Evolutionary conservation across 2,888 invertebrate genomes (phyloP).

Genomic region (Hydrotaea cyrtoneurina): DNA sequence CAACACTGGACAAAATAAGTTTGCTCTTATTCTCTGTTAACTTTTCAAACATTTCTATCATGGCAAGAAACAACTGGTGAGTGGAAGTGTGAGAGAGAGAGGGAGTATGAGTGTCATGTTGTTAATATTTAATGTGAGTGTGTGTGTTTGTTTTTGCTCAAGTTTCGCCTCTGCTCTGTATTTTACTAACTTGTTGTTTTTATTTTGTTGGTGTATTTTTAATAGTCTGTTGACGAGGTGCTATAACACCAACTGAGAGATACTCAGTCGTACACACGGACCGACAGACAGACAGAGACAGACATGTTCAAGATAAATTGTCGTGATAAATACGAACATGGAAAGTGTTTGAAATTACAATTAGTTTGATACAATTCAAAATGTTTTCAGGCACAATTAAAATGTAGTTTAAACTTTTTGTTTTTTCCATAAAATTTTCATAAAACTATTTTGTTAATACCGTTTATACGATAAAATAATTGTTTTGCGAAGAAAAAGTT

Average conservation of each 20-base stretch:
- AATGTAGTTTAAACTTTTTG: constrained; percentile 16
- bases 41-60: background rate
- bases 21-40: background rate
- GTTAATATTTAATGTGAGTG: constrained; percentile 10
- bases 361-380: constrained; percentile 52
- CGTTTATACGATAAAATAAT: background rate
- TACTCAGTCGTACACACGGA: background rate
- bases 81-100: background rate
- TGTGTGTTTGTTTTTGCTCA: constrained; percentile 49
- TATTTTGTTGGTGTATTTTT: constrained; percentile 37
- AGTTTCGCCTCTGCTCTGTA: constrained; percentile 45
- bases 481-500: background rate
- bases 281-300: background rate
- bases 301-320: constrained; percentile 56
- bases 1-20: background rate
- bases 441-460: background rate
- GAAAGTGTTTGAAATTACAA: constrained; percentile 56
- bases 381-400: constrained; percentile 35
- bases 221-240: constrained; percentile 67
- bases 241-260: constrained; percentile 44
- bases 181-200: background rate
- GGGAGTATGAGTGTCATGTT: background rate
- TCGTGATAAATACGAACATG: constrained; percentile 51
- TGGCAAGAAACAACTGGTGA: background rate
- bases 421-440: background rate